Base-by-base conservation (phyloP, 2,113 vertebrate genomes). In the Heteronetta atricapilla region DNA sequence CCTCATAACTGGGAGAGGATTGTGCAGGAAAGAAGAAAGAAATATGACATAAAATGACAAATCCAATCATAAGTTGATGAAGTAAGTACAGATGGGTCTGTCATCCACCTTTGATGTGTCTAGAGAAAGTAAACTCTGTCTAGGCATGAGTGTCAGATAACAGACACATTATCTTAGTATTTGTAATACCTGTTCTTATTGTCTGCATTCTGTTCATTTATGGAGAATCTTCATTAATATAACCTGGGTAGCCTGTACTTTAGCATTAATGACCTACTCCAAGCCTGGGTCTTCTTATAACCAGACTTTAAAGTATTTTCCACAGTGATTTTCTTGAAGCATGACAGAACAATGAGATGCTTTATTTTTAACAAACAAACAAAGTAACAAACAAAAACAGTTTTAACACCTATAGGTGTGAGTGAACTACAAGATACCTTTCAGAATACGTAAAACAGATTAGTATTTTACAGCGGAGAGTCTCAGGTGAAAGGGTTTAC, bases 321-420 rank as follows among this genome's bases (percentile, higher is more conserved):
- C 26, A 12, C 6, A 4, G 20, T 68, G n/a, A 19, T 34, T 74
- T 91, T 82, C 46, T 73, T 5, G 6, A 68, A 53, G 11, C 7
- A 26, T 25, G 68, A 31, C 20, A 50, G 20, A 1, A 5, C 11
- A 62, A 72, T 48, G 31, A 33, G 40, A 66, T 86, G 5, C 4
- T 40, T 58, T 63, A 44, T n/a, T n/a, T n/a, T n/a, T n/a, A 38
- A 38, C 38, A 38, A 38, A 44, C 44, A 44, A 86, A 34, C 13
- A 34, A 2, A 20, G 19, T 21, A 48, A 20, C 46, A 48, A 48
- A 48, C 20, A 48, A 40, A 6, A 33, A 59, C 0, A 0, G 8
- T 29, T n/a, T 8, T 23, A 82, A 53, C n/a, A 56, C 22, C 11
- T 66, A 5, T 9, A 19, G 36, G 44, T 86, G 59, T 38, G 14